A percentile compares a stretch with the other conserved stretches of the same genome.
These are phyloP conservation scores for Phylloscopus trochiloides DNA, from an alignment of 2,113 vertebrate species.

Conservation along the genomic window DNA sequence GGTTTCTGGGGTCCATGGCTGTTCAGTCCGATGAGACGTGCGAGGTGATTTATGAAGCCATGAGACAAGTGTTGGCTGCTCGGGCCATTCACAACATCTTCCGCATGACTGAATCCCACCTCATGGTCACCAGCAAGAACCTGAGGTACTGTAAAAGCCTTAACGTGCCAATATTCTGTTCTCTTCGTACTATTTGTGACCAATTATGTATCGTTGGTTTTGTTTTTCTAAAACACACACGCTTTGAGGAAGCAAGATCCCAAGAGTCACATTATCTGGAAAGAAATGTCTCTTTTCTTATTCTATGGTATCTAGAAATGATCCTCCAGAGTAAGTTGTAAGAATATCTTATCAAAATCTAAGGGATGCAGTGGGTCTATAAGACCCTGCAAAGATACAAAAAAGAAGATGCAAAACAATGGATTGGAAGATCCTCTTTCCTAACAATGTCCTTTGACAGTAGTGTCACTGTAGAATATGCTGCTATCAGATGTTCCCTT, in stretches of 20 bases:
- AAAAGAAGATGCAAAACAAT: background rate
- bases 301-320: background rate
- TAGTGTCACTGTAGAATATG: background rate
- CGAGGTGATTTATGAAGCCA: constrained; percentile 95
- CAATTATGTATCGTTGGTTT: background rate
- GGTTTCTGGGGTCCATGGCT: constrained; percentile 95
- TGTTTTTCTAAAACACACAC: background rate
- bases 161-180: background rate
- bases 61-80: constrained; percentile 95
- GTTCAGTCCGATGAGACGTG: constrained; percentile 82
- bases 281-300: background rate
- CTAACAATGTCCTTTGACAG: background rate
- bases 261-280: background rate
- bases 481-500: background rate
- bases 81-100: constrained; percentile 98
- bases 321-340: background rate
- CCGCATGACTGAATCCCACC: constrained; percentile 90
- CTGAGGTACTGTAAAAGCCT: constrained; percentile 75
- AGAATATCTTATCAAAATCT: background rate
- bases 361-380: background rate
- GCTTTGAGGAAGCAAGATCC: background rate
- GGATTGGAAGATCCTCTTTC: background rate
- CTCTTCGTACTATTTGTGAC: background rate
- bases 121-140: constrained; percentile 90
- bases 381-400: background rate